These are phyloP conservation scores for Paratrypauchen microcephalus DNA, from an alignment of 2,797 vertebrate species.

Conservation along the genomic window DNA sequence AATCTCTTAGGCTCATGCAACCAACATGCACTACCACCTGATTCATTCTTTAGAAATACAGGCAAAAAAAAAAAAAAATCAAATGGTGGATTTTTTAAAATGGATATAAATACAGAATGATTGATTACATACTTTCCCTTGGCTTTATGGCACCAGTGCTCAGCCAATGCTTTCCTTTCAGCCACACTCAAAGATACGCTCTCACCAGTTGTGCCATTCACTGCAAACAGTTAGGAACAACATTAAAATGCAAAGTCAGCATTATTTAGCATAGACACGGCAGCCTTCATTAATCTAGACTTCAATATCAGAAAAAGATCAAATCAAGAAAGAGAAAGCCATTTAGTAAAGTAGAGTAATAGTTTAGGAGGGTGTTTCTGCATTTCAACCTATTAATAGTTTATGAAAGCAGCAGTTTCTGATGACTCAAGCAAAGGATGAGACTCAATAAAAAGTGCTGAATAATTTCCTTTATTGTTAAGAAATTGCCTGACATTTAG, in stretches of 20 bases:
- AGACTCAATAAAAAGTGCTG: neutral
- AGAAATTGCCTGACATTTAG: neutral
- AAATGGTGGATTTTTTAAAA: too few species aligned
- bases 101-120: neutral
- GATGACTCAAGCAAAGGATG: neutral
- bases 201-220: constrained; percentile 96
- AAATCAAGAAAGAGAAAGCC: too few species aligned
- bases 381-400: too few species aligned
- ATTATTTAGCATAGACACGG: neutral
- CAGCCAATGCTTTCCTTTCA: constrained; percentile 86
- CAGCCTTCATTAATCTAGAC: too few species aligned
- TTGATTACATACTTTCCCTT: constrained; percentile 84
- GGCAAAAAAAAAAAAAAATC: neutral
- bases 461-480: neutral
- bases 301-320: too few species aligned
- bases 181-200: constrained; percentile 83
- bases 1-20: constrained; percentile 86
- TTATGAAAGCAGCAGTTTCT: too few species aligned
- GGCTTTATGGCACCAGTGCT: constrained; percentile 86
- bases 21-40: constrained; percentile 91
- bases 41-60: constrained; percentile 77
- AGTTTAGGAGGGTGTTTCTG: too few species aligned
- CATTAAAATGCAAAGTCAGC: neutral
- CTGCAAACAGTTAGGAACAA: constrained; percentile 60
- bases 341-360: too few species aligned